Percentiles rank a stretch among this genome's conserved stretches.
These are phyloP conservation scores for Acrossocheilus wenchowensis DNA, from an alignment of 2,797 vertebrate species.

Conservation along the genomic window DNA sequence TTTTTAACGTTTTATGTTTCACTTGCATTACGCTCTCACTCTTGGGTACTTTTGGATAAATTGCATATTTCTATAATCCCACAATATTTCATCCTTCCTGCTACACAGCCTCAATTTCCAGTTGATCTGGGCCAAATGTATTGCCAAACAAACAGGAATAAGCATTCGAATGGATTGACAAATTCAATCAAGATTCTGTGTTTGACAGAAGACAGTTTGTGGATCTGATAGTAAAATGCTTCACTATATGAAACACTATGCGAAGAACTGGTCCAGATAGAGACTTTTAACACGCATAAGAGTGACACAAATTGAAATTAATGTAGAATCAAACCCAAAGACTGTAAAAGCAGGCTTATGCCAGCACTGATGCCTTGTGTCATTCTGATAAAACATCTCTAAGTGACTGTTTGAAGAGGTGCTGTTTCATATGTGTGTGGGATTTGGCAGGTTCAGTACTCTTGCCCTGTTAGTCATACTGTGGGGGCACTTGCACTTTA, in stretches of 20 bases:
- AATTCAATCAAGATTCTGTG: neutral
- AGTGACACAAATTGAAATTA: constrained; percentile 36
- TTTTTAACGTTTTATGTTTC: constrained; percentile 12
- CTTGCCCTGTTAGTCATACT: constrained; percentile 69
- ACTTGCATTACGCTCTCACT: constrained; percentile 41
- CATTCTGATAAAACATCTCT: constrained; percentile 63
- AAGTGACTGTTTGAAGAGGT: constrained; percentile 66
- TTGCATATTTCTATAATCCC: constrained; percentile 15
- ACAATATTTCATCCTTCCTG: neutral
- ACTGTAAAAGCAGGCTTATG: constrained; percentile 39
- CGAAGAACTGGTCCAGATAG: constrained; percentile 36
- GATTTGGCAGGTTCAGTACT: constrained; percentile 68
- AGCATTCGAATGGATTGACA: neutral
- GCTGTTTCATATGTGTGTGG: constrained; percentile 70
- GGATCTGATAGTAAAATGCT: neutral
- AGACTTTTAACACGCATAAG: constrained; percentile 55
- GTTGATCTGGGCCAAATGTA: neutral
- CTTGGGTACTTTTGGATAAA: constrained; percentile 21
- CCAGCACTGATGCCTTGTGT: constrained; percentile 59
- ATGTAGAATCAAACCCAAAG: constrained; percentile 61
- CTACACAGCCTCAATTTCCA: neutral
- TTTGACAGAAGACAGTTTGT: neutral
- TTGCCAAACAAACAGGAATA: neutral
- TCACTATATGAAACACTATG: neutral
- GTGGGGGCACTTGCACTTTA: constrained; percentile 64